Evolutionary conservation across 2,797 vertebrate species (phyloP).

Genomic region (Taenioides sp.): DNA sequence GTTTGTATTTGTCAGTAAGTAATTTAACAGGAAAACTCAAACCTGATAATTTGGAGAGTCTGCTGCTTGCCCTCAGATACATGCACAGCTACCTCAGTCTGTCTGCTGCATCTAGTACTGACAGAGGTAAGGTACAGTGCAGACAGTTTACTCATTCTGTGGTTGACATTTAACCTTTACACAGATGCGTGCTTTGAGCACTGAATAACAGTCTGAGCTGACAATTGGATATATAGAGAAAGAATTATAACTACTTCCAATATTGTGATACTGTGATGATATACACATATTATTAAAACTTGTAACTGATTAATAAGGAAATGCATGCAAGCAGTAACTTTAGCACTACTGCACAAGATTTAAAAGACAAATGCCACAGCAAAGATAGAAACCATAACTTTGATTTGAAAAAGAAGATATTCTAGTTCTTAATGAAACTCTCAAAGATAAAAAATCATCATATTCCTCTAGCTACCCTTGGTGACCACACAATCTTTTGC

Average conservation of each 20-base stretch:
- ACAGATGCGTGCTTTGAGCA: not conserved
- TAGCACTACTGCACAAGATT: no score
- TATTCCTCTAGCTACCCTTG: not conserved
- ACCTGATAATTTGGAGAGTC: slow-evolving; percentile 70
- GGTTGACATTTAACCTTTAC: not conserved
- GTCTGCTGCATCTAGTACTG: slow-evolving; percentile 63
- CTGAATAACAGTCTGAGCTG: not conserved
- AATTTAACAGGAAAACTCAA: slow-evolving; percentile 85
- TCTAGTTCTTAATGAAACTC: not conserved
- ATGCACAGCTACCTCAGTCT: slow-evolving; percentile 83
- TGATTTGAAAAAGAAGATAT: not conserved
- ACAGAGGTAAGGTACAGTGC: slow-evolving; percentile 69
- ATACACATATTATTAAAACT: no score
- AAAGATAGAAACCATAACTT: not conserved
- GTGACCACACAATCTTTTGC: not conserved
- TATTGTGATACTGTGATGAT: no score
- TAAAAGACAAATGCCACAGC: no score
- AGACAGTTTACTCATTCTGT: not conserved
- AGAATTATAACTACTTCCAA: no score
- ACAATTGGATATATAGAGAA: no score
- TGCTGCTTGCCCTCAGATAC: slow-evolving; percentile 89
- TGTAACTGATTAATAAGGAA: not conserved
- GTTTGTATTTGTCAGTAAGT: slow-evolving; percentile 80
- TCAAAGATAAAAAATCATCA: not conserved
- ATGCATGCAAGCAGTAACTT: not conserved